Base-by-base conservation (phyloP, 2,888 invertebrate genomes). In the Cyrtodaria siliqua region DNA sequence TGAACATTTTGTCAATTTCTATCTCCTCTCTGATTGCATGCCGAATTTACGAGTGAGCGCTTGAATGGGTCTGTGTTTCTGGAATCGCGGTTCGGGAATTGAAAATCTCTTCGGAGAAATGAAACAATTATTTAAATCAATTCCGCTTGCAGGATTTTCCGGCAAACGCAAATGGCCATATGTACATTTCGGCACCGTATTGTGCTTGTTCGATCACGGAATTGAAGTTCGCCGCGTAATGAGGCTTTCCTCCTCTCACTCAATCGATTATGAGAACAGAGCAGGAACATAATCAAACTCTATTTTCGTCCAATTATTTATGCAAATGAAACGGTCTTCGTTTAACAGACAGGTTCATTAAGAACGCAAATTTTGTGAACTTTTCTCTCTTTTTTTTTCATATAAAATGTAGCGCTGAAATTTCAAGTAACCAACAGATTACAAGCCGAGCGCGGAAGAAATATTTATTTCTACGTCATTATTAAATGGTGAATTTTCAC, bases 271-370 rank as follows among this genome's bases (percentile, higher is more conserved):
- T 61, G 26, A 38, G 57, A 57, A 63, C 47, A 52, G 57, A 63
- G 50, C 64, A 60, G 44, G 70, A 66, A 75, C 53, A 71, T 79
- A 82, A 84, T 82, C 82, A 80, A 71, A 70, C 67, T 70, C 80
- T 82, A 84, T 82, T 85, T 81, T 74, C 79, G 79, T 82, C 74
- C 80, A 85, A 85, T 85, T 83, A 85, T 74, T 59, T 83, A 85
- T 85, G 82, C 81, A 82, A 85, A 85, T 80, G 75, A 82, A 73
- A 63, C 75, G 66, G 71, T 62, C 57, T 66, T 57, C 55, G 71
- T 66, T 67, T 78, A 76, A 78, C 74, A 66, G 74, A 53, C 67
- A 59, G 61, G 64, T 79, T 79, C 72, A 76, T 79, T 75, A 79
- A 55, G 49, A 68, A 61, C 33, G 59, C 63, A 59, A 69, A 75